Conservation (phyloP, 1,140 invertebrate species). For the Rhizoglyphus robini region DNA sequence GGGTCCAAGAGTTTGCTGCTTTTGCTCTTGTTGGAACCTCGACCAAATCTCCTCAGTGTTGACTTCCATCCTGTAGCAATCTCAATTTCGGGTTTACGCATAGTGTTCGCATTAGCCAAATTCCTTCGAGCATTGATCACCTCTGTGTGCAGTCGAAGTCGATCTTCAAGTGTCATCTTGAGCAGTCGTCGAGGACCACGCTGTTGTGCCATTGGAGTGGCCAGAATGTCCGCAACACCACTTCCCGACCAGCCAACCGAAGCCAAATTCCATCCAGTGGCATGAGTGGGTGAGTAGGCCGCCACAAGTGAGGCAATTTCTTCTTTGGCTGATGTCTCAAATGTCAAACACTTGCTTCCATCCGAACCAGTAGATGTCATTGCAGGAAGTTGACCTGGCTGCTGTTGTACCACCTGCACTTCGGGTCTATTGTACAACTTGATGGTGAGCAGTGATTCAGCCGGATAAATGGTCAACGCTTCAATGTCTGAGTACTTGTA, state of each 20-base stretch:
- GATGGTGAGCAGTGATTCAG: slow-evolving; percentile 76
- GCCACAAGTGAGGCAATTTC: slow-evolving; percentile 84
- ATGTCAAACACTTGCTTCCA: slow-evolving; percentile 70
- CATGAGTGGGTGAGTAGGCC: slow-evolving; percentile 49
- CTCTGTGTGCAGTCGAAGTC: slow-evolving; percentile 63
- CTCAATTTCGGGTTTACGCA: slow-evolving; percentile 63
- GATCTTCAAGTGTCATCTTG: slow-evolving; percentile 46
- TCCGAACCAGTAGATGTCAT: slow-evolving; percentile 36
- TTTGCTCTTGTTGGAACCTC: slow-evolving; percentile 56
- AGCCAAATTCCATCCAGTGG: slow-evolving; percentile 4
- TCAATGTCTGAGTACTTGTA: slow-evolving; percentile 67
- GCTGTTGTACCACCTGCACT: neutral
- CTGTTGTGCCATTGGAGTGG: neutral
- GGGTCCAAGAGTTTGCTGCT: slow-evolving; percentile 33
- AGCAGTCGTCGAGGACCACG: slow-evolving; percentile 3
- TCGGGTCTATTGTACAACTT: slow-evolving; percentile 44
- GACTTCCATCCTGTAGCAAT: slow-evolving; percentile 66
- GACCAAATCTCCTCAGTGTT: slow-evolving; percentile 65
- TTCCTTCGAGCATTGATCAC: slow-evolving; percentile 47
- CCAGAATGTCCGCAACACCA: neutral
- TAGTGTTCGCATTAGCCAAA: slow-evolving; percentile 63
- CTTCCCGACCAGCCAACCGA: neutral
- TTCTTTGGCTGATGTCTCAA: slow-evolving; percentile 69
- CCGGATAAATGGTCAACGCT: slow-evolving; percentile 67
- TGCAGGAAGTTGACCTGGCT: neutral